These are phyloP conservation scores for Bombus consobrinus DNA, from an alignment of 1,140 invertebrate genomes.

Conservation along the genomic window DNA sequence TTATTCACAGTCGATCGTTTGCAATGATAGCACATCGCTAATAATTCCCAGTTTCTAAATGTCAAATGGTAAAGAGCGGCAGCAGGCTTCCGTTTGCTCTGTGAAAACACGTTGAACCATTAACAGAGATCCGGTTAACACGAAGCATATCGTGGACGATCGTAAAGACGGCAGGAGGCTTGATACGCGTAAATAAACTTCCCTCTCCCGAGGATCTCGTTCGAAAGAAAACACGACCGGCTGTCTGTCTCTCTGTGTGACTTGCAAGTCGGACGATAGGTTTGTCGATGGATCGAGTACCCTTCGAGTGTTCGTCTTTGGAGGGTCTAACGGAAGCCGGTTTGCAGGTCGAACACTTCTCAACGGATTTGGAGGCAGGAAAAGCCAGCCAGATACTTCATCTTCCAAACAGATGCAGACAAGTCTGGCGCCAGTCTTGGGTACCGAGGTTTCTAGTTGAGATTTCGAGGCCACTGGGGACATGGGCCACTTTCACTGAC, in stretches of 20 bases:
- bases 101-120: constrained; percentile 26
- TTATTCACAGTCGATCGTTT: neutral
- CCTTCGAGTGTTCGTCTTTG: constrained; percentile 57
- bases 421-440: constrained; percentile 66
- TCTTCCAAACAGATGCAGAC: constrained; percentile 49
- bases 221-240: constrained; percentile 59
- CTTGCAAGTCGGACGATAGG: constrained; percentile 41
- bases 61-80: neutral
- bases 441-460: neutral
- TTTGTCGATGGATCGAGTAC: constrained; percentile 64
- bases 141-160: constrained; percentile 4
- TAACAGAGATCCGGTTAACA: constrained; percentile 9
- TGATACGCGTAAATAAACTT: constrained; percentile 45
- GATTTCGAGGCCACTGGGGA: neutral
- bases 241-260: constrained; percentile 31
- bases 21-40: neutral
- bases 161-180: constrained; percentile 40
- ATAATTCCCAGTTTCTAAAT: neutral
- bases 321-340: constrained; percentile 50
- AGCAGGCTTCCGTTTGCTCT: constrained; percentile 5
- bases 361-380: constrained; percentile 41
- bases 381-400: constrained; percentile 50
- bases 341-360: neutral
- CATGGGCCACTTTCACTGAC: neutral
- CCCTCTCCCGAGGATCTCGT: neutral